Evolutionary conservation across 2,797 vertebrate species (phyloP).

Genomic region (Phataginus tetradactyla): DNA sequence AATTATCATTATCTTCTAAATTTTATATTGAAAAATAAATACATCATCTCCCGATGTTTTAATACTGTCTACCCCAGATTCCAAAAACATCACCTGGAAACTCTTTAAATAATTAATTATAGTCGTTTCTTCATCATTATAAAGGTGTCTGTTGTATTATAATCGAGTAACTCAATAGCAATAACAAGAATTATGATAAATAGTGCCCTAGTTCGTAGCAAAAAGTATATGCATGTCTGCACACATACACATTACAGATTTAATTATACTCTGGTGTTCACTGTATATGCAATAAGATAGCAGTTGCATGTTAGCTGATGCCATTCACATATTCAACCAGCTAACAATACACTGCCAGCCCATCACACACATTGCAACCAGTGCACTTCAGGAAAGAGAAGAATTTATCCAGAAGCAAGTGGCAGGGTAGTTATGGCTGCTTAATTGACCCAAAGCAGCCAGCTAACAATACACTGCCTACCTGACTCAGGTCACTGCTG

Average conservation of each 20-base stretch:
- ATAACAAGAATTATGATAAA: background rate
- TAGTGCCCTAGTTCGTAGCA: background rate
- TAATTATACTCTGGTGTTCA: conserved; percentile 17
- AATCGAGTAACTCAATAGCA: background rate
- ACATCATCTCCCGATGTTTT: background rate
- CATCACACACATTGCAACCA: conserved; percentile 85
- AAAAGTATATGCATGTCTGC: background rate
- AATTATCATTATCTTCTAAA: conserved; percentile 6
- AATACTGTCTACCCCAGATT: background rate
- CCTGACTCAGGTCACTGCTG: conserved; percentile 70
- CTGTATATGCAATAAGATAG: conserved; percentile 85
- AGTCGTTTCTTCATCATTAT: background rate
- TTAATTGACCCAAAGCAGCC: conserved; percentile 79
- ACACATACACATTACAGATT: background rate
- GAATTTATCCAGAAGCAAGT: conserved; percentile 75
- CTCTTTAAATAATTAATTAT: background rate
- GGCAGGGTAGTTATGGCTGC: conserved; percentile 83
- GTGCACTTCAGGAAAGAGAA: rapidly evolving
- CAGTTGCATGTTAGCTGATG: conserved; percentile 92
- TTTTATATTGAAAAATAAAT: conserved; percentile 8
- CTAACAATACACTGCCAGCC: conserved; percentile 95
- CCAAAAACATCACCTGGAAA: background rate
- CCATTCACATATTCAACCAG: conserved; percentile 87
- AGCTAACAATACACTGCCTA: conserved; percentile 86
- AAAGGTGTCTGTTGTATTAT: background rate